Base-by-base conservation (phyloP, 2,113 vertebrate genomes). In the Triplophysa dalaica region DNA sequence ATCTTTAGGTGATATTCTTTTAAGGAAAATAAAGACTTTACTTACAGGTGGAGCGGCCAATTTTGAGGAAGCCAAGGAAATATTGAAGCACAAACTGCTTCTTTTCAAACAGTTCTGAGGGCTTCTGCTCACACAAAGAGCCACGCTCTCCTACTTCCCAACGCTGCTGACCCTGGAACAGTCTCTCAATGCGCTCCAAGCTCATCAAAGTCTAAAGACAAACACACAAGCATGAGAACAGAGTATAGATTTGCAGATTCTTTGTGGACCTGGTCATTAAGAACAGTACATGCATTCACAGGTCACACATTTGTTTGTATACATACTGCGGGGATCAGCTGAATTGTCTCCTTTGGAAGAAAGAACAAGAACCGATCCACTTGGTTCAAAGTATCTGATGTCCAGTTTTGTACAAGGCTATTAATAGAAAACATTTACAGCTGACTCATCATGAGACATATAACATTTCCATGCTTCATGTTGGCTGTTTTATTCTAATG, bases 351-450 rank as follows among this genome's bases (percentile, higher is more conserved):
- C 1, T 48, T 43, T 5, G 92, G 86, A 41, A 94, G 88, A 83
- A 94, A 94, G 84, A 93, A 91, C 54, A 94, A 70, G 60, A 94
- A 91, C 1, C 93, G 84, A 78, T 86, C 91, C 70, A 94, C 86
- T 81, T 91, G 92, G 74, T 87, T 88, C 63, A 94, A 78, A 1
- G 85, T 91, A 11, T 79, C 79, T 54, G 87, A 73, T 29, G 86
- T 92, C 94, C 94, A 94, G 63, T 63, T 88, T 64, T 82, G 72
- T 0, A 88, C 86, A 13, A 87, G 80, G 21, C 92, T 94, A 78
- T 67, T 60, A 64, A 45, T 77, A 65, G 82, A 26, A 88, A 21
- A 81, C 54, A 2, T 12, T n/a, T 43, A 10, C 11, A 43, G 13
- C 21, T 21, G 50, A 7, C 16, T 58, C 22, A 11, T n/a, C 24